Evolutionary conservation across 2,113 vertebrate species (phyloP).

Genomic region (Siniperca knerii): DNA sequence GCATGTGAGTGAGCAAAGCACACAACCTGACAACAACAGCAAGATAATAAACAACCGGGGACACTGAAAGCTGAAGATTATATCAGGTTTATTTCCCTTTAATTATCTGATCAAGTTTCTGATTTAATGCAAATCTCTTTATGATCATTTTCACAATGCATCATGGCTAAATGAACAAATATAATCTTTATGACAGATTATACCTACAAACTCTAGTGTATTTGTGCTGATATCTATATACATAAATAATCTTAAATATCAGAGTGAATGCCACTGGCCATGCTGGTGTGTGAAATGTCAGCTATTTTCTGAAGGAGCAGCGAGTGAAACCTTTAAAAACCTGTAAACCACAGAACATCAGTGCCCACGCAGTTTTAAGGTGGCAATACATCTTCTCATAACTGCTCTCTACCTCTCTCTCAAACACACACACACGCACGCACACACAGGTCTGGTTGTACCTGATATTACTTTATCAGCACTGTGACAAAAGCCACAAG

Average conservation of each 20-base stretch:
- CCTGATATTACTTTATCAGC: slow-evolving; percentile 69
- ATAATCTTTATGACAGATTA: background rate
- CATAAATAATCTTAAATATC: slow-evolving; percentile 10
- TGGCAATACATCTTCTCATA: slow-evolving; percentile 68
- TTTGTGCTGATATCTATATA: slow-evolving; percentile 23
- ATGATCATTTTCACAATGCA: background rate
- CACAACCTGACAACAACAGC: slow-evolving; percentile 33
- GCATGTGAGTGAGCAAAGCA: background rate
- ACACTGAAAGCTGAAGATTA: slow-evolving; percentile 3
- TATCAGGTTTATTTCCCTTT: background rate
- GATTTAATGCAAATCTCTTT: background rate
- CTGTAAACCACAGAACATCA: slow-evolving; percentile 67
- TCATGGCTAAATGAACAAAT: background rate
- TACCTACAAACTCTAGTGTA: background rate
- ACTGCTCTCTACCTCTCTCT: slow-evolving; percentile 39
- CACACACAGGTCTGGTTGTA: slow-evolving; percentile 41
- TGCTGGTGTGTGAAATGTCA: slow-evolving; percentile 58
- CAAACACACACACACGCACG: slow-evolving; percentile 9
- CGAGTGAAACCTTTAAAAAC: slow-evolving; percentile 68
- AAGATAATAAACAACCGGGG: slow-evolving; percentile 25
- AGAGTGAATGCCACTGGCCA: slow-evolving; percentile 15
- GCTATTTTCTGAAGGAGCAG: slow-evolving; percentile 49
- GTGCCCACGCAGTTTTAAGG: slow-evolving; percentile 66
- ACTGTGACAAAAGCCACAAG: slow-evolving; percentile 61
- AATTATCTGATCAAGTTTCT: slow-evolving; percentile 17